Evolutionary conservation across 2,113 vertebrate genomes (phyloP), one percentile per base, ranked within the genome.

Genomic region (Grallaria varia): DNA sequence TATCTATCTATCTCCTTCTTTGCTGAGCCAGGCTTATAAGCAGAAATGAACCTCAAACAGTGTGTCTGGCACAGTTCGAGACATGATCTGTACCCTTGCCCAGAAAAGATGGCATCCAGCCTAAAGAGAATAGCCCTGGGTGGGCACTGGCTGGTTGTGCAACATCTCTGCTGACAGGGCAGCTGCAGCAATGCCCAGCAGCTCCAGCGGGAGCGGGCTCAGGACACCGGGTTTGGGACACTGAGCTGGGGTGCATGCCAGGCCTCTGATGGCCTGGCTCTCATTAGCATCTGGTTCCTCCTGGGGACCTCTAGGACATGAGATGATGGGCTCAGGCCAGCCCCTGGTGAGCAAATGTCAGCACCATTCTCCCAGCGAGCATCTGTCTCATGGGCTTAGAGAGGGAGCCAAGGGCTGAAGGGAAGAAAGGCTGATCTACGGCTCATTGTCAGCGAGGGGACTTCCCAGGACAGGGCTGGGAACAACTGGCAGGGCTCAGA

Each of bases 81-180:
- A 52, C 94, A 64, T 5, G 82, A 89, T 64, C 78, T 91, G 92
- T 84, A 49, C 31, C 11, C 78, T 74, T 93, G 93, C 91, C 95
- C 95, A 84, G 94, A 83, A 47, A 82, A 88, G 87, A 92, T 85
- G 94, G 92, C 89, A 84, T 8, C 59, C 87, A 88, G 93, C 94
- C 94, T 66, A 14, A 91, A 53, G 15, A 90, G 74, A 94, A 47
- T 1, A 71, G 87, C 73, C 79, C 81, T 53, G 89, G 94, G 79
- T 90, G 95, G 94, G 64, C 96, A 96, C 78, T 87, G 56, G 71
- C 49, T 66, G 88, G 56, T 83, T 78, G 90, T 49, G 84, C 87
- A 73, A 53, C 27, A 2, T 13, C 89, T 27, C 31, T 86, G 87
- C 89, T 83, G 85, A 58, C 8, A 31, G 85, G 91, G 63, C 75